These are phyloP conservation scores for Arrhamphus sclerolepis DNA, from an alignment of 2,797 vertebrate genomes.

Conservation along the genomic window DNA sequence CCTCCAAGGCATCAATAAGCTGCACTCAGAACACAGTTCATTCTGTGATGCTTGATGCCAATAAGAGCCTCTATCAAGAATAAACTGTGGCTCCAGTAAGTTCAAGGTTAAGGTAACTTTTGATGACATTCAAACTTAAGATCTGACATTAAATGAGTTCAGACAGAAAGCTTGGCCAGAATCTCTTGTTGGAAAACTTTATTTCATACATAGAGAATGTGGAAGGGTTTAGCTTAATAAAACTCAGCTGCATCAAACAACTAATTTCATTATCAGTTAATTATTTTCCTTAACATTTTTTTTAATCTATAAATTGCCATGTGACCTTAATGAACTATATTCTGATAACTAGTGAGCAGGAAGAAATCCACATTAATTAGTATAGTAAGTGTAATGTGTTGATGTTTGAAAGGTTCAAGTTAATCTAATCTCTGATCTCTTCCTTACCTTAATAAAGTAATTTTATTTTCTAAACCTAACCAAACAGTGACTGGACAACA, in stretches of 20 bases:
- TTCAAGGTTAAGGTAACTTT: not conserved
- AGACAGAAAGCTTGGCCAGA: not conserved
- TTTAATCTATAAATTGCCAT: no score
- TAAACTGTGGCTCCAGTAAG: constrained; percentile 1
- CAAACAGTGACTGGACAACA: no score
- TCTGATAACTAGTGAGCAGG: no score
- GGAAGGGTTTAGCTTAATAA: not conserved
- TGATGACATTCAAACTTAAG: not conserved
- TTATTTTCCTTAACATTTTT: not conserved
- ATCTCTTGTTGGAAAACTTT: not conserved
- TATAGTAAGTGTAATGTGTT: no score
- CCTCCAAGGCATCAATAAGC: not conserved
- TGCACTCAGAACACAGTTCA: not conserved
- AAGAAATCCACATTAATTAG: no score
- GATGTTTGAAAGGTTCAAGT: no score
- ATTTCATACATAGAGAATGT: not conserved
- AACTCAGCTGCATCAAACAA: no score
- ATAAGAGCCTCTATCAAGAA: not conserved
- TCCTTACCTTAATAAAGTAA: no score
- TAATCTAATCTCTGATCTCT: no score
- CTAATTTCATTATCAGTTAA: not conserved
- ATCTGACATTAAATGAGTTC: no score
- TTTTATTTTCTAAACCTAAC: no score
- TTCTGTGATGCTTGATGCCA: constrained; percentile 1
- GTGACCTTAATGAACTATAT: no score